Evolutionary conservation across 2,113 vertebrate genomes (phyloP).

Genomic region (Rhizomys pruinosus): DNA sequence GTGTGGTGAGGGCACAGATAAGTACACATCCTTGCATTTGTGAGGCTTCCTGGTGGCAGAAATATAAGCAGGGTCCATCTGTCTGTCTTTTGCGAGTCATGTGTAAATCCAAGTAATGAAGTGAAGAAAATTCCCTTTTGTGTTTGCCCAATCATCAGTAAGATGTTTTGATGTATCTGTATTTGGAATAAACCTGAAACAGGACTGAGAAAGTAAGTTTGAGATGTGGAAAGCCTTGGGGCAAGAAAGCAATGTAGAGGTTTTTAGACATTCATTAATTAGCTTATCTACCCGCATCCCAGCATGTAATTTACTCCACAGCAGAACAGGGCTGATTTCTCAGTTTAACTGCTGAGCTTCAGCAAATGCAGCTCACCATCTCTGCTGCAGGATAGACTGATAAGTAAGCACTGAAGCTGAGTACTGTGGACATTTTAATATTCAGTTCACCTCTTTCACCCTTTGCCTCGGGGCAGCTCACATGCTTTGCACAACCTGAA

Average conservation of each 20-base stretch:
- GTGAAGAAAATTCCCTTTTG: background rate
- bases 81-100: background rate
- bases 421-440: conserved; percentile 8
- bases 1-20: background rate
- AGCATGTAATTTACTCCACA: background rate
- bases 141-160: background rate
- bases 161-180: background rate
- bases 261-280: conserved; percentile 64
- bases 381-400: background rate
- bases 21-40: background rate
- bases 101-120: background rate
- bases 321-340: conserved; percentile 54
- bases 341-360: conserved; percentile 56
- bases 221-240: conserved; percentile 33
- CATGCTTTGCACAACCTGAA: conserved; percentile 34
- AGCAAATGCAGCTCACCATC: background rate
- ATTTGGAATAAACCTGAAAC: conserved; percentile 11
- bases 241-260: conserved; percentile 2
- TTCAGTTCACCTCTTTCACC: conserved; percentile 58
- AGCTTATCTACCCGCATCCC: conserved; percentile 58
- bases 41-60: background rate
- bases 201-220: background rate
- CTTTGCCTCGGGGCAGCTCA: conserved; percentile 63
- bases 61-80: background rate
- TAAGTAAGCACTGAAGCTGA: conserved; percentile 50